Evolutionary conservation across 1,140 invertebrate genomes (phyloP), one percentile per base, ranked within the genome.

Genomic region (Psilanteris sp.): DNA sequence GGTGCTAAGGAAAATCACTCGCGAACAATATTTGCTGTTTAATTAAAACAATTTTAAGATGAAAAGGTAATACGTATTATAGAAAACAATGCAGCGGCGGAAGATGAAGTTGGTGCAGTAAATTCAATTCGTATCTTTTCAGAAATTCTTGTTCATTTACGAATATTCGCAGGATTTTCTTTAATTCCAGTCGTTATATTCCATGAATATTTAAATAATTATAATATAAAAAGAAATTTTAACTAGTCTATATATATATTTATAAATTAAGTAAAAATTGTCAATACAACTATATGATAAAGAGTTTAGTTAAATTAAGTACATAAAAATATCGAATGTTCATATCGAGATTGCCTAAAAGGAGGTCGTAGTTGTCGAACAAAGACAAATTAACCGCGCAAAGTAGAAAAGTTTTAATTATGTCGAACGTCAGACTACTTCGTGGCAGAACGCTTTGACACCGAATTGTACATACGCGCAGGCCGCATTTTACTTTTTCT

Each of bases 351-450:
- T n/a, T n/a, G n/a, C n/a, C n/a, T n/a, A 7, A 64, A 73, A 77
- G 39, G 31, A 71, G 59, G 70, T 72, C 71, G 64, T 11, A 39
- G 66, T 44, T 59, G 59, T 9, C 34, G 50, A 82, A 83, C 80
- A 84, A 83, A 85, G 80, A 83, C 74, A 84, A 82, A 85, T 85
- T 83, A 83, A 83, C 75, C 54, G 64, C 34, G 10, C 61, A 52
- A 80, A 85, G 83, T 84, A 79, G 83, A 79, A 83, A 86, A 87
- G 79, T 86, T 87, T 85, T 85, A 86, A 86, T 87, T 87, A 79
- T 81, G 73, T 86, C 80, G 80, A 57, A 62, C 78, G 68, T 77
- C 57, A 46, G 15, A 39, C 27, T n/a, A n/a, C n/a, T n/a, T n/a
- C n/a, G n/a, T n/a, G 27, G 31, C 3, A 44, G 29, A 41, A 62